Base-by-base conservation (phyloP, 2,888 invertebrate species). In the Philaethria dido region DNA sequence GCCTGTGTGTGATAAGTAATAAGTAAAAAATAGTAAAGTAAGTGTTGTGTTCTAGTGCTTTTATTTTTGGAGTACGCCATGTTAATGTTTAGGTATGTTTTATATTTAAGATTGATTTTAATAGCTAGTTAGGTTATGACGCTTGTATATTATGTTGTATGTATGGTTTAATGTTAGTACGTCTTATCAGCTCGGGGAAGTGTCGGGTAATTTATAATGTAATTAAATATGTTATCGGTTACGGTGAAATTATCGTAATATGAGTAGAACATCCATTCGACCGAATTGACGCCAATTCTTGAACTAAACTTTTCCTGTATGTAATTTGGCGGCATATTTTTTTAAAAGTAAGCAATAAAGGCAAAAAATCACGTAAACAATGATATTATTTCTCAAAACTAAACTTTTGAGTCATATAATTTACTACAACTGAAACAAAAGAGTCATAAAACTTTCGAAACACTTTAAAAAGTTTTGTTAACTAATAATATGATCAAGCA, bases 1-100 rank as follows among this genome's bases (percentile, higher is more conserved):
- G 92, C 86, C 87, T 88, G 92, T 91, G 91, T 88, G 92, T 92
- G 90, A 91, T 91, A 89, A 88, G 85, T 77, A 86, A 84, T 84
- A 88, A 87, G 86, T 89, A 89, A 85, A 88, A 87, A n/a, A n/a
- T n/a, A n/a, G n/a, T n/a, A n/a, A n/a, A n/a, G n/a, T n/a, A n/a
- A 83, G 90, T 91, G 89, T 87, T 87, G 89, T 90, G 90, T 85
- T 85, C 80, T 85, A 84, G 89, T 88, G 85, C 79, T 80, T 83
- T 86, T 84, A 88, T 88, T 87, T n/a, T 88, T 84, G 89, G 86
- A 86, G 84, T 86, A 82, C 87, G 88, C 89, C 86, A 90, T 91
- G 90, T 86, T 81, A 81, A 83, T 86, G 86, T 90, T 91, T 92
- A 92, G 92, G 92, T 92, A 92, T 89, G 92, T 90, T 52, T 82